Evolutionary conservation across 30 jellyfish, hydroid and myxozoan species (phyloP).

Genomic region (Aurelia sp.): DNA sequence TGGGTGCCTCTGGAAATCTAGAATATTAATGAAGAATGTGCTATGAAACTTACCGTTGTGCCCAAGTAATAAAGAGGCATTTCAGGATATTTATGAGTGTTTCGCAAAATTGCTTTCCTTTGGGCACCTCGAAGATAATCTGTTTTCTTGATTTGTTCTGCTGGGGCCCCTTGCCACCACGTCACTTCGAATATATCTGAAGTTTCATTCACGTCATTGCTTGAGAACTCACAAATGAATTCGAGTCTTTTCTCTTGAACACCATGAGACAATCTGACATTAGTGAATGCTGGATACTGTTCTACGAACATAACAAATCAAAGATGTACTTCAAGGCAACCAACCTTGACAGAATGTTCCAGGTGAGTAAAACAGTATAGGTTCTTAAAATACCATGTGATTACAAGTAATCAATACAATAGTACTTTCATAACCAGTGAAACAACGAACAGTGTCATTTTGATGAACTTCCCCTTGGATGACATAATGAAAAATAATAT

Average conservation of each 20-base stretch:
- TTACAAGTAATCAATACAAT: no score
- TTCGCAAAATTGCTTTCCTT: conserved; percentile 42
- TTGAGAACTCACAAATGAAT: conserved; percentile 71
- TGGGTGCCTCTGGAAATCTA: not conserved
- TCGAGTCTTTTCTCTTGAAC: conserved; percentile 68
- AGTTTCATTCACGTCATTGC: conserved; percentile 41
- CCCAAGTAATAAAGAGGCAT: conserved; percentile 57
- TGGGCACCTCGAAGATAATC: conserved; percentile 34
- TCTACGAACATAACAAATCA: not conserved
- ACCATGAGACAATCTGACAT: conserved; percentile 53
- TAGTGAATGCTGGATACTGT: conserved; percentile 47
- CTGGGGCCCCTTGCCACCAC: conserved; percentile 69
- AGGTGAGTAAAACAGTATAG: no score
- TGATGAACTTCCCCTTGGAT: no score
- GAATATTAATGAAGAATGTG: not conserved
- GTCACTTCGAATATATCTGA: conserved; percentile 62
- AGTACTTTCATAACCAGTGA: no score
- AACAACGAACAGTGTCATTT: no score
- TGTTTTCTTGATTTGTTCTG: conserved; percentile 18
- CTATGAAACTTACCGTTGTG: conserved; percentile 28
- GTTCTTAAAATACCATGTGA: no score
- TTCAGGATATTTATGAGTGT: conserved; percentile 27
- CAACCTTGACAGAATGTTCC: not conserved
- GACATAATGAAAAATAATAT: no score
- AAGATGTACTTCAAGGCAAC: not conserved